Percentiles rank a stretch among this genome's conserved stretches.
Conservation (phyloP, 2,113 vertebrate genomes). For the human region GRCh38 chr2:134403501-134404000, state of each 20-base stretch:
- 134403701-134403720: not conserved
- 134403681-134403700: not conserved
- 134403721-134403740: not conserved
- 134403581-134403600: not conserved
- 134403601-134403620: not conserved
- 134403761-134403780: not conserved
- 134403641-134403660: not conserved
- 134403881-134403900: not conserved
- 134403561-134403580: not conserved
- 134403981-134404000: not conserved
- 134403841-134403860: not conserved
- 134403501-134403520: not conserved
- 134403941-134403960: not conserved
- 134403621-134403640: not conserved
- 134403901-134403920: not conserved
- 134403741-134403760: not conserved
- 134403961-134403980: not conserved
- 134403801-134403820: not conserved
- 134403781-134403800: not conserved
- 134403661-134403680: fast-evolving
- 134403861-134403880: too few species aligned
- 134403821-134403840: not conserved
- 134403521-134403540: fast-evolving
- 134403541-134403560: not conserved
- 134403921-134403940: not conserved